A percentile compares a stretch with the other conserved stretches of the same genome.
These are phyloP conservation scores for Lomographa bimaculata DNA, from an alignment of 2,888 invertebrate species.

Conservation along the genomic window DNA sequence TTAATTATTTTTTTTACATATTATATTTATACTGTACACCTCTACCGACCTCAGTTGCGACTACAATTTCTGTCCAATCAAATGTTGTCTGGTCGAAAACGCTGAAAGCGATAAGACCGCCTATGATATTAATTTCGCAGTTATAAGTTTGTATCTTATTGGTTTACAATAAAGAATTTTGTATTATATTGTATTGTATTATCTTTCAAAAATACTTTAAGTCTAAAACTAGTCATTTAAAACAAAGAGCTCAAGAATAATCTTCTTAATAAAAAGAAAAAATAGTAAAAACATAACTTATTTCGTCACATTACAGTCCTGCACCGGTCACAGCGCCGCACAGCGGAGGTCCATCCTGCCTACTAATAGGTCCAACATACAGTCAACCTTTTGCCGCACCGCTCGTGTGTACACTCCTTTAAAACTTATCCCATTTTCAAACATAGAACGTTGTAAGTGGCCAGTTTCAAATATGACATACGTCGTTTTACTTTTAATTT, in stretches of 20 bases:
- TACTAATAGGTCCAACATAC: conserved; percentile 74
- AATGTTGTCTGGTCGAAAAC: too few species aligned
- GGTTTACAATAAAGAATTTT: too few species aligned
- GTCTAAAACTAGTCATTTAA: too few species aligned
- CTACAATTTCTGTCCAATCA: too few species aligned
- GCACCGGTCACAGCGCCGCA: conserved; percentile 62
- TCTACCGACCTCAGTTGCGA: too few species aligned
- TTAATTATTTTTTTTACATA: too few species aligned
- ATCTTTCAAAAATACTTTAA: too few species aligned
- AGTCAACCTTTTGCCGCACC: conserved; percentile 62
- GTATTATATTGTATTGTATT: too few species aligned
- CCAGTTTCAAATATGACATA: conserved; percentile 29
- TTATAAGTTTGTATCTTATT: too few species aligned
- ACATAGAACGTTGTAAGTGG: conserved; percentile 43
- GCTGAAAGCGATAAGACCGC: too few species aligned
- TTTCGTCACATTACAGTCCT: conserved; percentile 3
- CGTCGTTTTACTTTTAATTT: conserved; percentile 40
- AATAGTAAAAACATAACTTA: not conserved
- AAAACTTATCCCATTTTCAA: conserved; percentile 42
- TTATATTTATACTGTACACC: too few species aligned
- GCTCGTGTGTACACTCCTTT: conserved; percentile 63
- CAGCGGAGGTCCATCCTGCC: conserved; percentile 63
- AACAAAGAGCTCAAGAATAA: conserved; percentile 2
- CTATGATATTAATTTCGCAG: too few species aligned
- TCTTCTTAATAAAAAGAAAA: conserved; percentile 1